Conservation (phyloP, 2,888 invertebrate species). For the Andrena praecox region DNA sequence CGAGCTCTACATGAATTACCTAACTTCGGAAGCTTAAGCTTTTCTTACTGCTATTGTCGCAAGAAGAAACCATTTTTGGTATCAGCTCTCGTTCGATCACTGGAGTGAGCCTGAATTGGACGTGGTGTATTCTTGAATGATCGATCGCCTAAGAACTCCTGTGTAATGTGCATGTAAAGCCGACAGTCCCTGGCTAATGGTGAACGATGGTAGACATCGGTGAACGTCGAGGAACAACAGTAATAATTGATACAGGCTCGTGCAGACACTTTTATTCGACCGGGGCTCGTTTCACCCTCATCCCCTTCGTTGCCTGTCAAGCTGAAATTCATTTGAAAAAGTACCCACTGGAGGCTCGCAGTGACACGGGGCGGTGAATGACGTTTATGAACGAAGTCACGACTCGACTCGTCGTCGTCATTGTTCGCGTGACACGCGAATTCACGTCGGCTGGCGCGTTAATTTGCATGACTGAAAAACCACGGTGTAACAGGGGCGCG, state of each 20-base stretch:
- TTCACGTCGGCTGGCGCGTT: conserved; percentile 31
- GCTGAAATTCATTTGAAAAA: conserved; percentile 44
- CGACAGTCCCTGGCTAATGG: background rate
- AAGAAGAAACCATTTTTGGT: no score
- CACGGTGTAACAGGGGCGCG: conserved; percentile 3
- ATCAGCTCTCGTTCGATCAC: no score
- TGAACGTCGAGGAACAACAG: conserved; percentile 5
- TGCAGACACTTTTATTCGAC: conserved; percentile 6
- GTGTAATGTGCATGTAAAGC: background rate
- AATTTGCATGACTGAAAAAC: conserved; percentile 56
- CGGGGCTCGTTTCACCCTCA: background rate
- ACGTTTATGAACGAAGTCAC: conserved; percentile 56
- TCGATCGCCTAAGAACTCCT: background rate
- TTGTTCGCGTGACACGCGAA: conserved; percentile 24
- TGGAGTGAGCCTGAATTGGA: background rate
- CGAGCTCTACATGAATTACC: no score
- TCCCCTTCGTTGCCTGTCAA: conserved; percentile 35
- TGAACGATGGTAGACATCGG: background rate
- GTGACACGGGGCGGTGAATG: conserved; percentile 34
- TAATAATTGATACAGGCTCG: conserved; percentile 8
- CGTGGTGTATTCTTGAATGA: background rate
- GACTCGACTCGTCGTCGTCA: conserved; percentile 12
- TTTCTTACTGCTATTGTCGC: no score
- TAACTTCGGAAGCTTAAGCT: no score
- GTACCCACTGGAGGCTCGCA: conserved; percentile 21